Base-by-base conservation (phyloP, 2,797 vertebrate species). In the Microcaecilia unicolor region DNA sequence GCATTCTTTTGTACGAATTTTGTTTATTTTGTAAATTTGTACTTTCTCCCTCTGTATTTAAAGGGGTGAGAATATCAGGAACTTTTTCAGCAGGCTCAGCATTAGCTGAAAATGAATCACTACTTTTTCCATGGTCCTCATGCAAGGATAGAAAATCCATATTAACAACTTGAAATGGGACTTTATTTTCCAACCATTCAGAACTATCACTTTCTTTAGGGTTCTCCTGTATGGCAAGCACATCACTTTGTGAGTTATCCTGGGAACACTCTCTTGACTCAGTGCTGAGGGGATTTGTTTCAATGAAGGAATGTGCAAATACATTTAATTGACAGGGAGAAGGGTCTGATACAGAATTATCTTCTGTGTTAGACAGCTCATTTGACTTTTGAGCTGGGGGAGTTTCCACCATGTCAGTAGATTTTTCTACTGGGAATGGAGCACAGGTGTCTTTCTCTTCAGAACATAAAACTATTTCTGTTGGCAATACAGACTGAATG, bases 381-480 rank as follows among this genome's bases (percentile, higher is more conserved):
- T 64, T 61, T 5, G 50, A 37, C 18, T 72, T 70, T 37, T 57
- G 61, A 49, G 28, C 33, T 39, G 58, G 61, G 25, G 49, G 4
- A 37, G 15, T 34, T 44, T 64, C 47, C 40, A 25, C 46, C 46
- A 61, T 17, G 11, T 45, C 48, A 12, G 2, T 10, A 35, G 46
- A 25, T 38, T 63, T 58, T 42, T 63, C 55, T 41, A 57, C 53
- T 47, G 44, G 24, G 12, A 45, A 41, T 23, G 27, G 39, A 32
- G 37, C 43, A 15, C 38, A 41, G 43, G 26, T 35, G 15, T 28
- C 51, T 35, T 62, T 70, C 43, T 76, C 75, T 18, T 80, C 64
- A 18, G 64, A 57, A 45, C 50, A 54, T 10, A 47, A 40, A 37
- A 37, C 37, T 22, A 46, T 40, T 55, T 79, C 79, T 43, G 58